Evolutionary conservation across 2,113 vertebrate genomes (phyloP).

Genomic region (Eurystomus gularis): DNA sequence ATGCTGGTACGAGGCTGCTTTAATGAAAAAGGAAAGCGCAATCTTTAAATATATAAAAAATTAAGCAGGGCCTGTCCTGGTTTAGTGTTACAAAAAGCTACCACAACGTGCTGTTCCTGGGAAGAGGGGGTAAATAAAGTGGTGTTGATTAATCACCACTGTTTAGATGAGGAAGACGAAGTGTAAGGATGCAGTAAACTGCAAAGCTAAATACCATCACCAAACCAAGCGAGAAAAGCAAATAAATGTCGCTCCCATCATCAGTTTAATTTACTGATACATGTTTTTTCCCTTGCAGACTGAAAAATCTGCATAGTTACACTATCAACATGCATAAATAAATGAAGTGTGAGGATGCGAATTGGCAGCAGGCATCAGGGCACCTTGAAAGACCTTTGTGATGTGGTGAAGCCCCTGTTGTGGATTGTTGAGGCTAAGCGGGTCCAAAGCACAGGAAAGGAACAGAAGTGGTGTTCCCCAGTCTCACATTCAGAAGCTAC

Average conservation of each 20-base stretch:
- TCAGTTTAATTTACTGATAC: background rate
- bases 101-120: background rate
- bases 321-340: background rate
- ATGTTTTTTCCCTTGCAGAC: background rate
- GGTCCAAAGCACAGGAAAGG: background rate
- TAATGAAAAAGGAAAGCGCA: background rate
- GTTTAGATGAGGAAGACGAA: background rate
- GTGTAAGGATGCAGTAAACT: background rate
- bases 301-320: background rate
- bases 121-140: background rate
- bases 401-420: background rate
- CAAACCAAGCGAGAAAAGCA: background rate
- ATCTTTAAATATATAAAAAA: background rate
- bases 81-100: background rate
- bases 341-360: background rate
- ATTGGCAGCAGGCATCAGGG: background rate
- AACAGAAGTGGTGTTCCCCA: background rate
- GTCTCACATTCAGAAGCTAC: fast-evolving
- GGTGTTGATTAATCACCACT: background rate
- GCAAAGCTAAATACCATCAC: background rate
- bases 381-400: background rate
- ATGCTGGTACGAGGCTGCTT: background rate
- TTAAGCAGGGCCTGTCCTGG: background rate
- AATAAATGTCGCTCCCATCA: background rate
- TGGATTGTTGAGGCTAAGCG: background rate